phyloP scores from a whole-genome alignment of 2,888 invertebrate species.

The Palloptera scutellata region DNA sequence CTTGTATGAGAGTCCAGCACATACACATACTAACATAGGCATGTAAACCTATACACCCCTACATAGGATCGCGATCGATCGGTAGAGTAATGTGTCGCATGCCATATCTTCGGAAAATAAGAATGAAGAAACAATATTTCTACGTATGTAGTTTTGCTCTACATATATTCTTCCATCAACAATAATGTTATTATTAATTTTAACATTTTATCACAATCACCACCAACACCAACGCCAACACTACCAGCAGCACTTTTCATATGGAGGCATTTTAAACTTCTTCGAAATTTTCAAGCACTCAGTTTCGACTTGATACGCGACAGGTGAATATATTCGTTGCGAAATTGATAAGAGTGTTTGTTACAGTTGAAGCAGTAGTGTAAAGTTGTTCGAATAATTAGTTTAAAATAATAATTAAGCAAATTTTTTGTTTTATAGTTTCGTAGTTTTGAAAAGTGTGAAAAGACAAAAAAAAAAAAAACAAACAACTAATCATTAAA shows the following conservation, averaged over 20 bases:
- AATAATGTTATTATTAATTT: too few species aligned
- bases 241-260: conserved; percentile 14
- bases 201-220: too few species aligned
- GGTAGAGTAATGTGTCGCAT: background rate
- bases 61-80: too few species aligned
- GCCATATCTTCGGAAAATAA: background rate
- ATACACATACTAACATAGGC: background rate
- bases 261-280: conserved; percentile 57
- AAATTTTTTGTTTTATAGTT: too few species aligned
- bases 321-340: conserved; percentile 54
- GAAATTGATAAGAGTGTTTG: background rate
- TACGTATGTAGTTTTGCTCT: too few species aligned
- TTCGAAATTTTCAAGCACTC: conserved; percentile 56
- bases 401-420: too few species aligned
- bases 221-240: too few species aligned
- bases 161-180: too few species aligned
- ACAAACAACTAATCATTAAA: too few species aligned
- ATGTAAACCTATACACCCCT: background rate
- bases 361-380: background rate
- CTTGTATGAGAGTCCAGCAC: background rate
- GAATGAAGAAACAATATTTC: too few species aligned
- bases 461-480: background rate
- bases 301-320: conserved; percentile 61
- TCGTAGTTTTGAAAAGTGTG: background rate
- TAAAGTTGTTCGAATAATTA: background rate